A percentile compares a stretch with the other conserved stretches of the same genome.
Conservation (phyloP, 2,888 invertebrate species). For the Tipula vernalis region DNA sequence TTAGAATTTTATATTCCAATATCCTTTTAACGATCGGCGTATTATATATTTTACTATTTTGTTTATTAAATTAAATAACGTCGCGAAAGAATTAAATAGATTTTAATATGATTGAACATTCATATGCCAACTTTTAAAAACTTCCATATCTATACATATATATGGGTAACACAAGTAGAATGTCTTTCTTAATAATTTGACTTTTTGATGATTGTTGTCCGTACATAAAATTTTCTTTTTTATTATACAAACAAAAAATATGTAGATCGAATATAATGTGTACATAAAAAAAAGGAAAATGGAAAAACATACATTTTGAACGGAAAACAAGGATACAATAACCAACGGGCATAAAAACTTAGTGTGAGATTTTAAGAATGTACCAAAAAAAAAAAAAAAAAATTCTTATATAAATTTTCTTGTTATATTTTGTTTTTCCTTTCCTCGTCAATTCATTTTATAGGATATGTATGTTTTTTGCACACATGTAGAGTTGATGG, state of each 20-base stretch:
- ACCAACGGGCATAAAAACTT: slow-evolving; percentile 5
- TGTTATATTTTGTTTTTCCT: neutral
- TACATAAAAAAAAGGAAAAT: neutral
- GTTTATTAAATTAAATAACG: neutral
- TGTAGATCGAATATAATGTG: neutral
- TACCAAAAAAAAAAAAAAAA: neutral
- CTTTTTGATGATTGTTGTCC: neutral
- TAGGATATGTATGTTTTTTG: neutral
- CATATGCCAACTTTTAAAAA: too few relatives aligned
- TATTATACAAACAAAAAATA: neutral
- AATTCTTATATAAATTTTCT: neutral
- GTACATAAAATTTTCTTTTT: neutral
- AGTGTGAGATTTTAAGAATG: neutral
- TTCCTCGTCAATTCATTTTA: neutral
- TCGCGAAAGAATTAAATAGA: neutral
- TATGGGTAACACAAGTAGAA: neutral
- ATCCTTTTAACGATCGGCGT: neutral
- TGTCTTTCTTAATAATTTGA: neutral
- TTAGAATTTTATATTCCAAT: neutral
- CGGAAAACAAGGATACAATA: slow-evolving; percentile 1
- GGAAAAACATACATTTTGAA: neutral
- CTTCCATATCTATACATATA: too few relatives aligned
- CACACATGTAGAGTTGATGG: neutral
- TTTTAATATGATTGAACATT: neutral
- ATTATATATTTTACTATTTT: neutral